Evolutionary conservation across 2,888 invertebrate species (phyloP), one percentile per base, ranked within the genome.

Genomic region (Venusia cambrica): DNA sequence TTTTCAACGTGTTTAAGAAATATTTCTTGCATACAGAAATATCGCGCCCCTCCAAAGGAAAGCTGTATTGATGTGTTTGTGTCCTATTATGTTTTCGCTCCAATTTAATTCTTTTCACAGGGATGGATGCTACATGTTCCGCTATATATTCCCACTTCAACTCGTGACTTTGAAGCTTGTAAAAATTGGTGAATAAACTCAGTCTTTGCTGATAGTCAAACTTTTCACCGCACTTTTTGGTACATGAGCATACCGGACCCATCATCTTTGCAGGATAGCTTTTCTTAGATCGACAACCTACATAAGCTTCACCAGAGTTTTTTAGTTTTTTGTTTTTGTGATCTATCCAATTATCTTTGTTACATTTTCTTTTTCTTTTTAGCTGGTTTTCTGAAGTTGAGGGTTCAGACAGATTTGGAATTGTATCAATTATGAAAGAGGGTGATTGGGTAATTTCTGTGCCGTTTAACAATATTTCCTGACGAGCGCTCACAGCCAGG

Each of bases 71-170:
- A n/a, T n/a, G n/a, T n/a, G n/a, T 16, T 5, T 16, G 16, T 16
- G 16, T 16, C 16, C 16, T 16, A 16, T 16, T 16, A 16, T 16
- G 4, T 16, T 16, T 16, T 5, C 16, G 16, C 16, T 16, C 16
- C n/a, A 16, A 5, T 16, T 5, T 16, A 16, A 16, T 16, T 16
- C 16, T 16, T 16, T 16, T 16, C n/a, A 16, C 16, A 16, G 16
- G 16, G 16, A 5, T 16, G n/a, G 16, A 5, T 5, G n/a, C n/a
- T 16, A 16, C n/a, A 16, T 5, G 16, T 16, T n/a, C n/a, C 4
- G 16, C 16, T 5, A 16, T 16, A 16, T 16, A 16, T 16, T 16
- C 5, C 16, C 16, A 16, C 5, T n/a, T n/a, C n/a, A n/a, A n/a
- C n/a, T n/a, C n/a, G n/a, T n/a, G n/a, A n/a, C n/a, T n/a, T n/a